Evolutionary conservation across 2,888 invertebrate genomes (phyloP).

Genomic region (Patella depressa): DNA sequence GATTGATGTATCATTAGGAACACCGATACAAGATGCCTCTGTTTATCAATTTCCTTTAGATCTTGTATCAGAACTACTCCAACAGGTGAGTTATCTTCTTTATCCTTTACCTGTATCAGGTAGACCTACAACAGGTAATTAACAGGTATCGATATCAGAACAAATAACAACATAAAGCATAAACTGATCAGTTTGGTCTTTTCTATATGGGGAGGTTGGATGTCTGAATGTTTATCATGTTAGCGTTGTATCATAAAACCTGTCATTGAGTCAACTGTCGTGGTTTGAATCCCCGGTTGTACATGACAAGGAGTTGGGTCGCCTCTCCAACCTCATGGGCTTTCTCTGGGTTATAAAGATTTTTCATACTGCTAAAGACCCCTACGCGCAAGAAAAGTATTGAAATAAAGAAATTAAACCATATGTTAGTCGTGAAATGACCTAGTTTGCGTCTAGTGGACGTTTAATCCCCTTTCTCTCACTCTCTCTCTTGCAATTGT

Average conservation of each 20-base stretch:
- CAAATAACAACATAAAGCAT: neutral
- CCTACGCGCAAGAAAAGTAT: too few relatives aligned
- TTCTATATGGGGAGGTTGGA: neutral
- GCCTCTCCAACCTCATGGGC: too few relatives aligned
- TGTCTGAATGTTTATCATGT: neutral
- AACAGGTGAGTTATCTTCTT: slow-evolving; percentile 66
- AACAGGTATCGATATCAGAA: too few relatives aligned
- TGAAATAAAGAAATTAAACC: too few relatives aligned
- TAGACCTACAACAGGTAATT: too few relatives aligned
- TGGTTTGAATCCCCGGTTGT: too few relatives aligned
- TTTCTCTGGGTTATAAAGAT: too few relatives aligned
- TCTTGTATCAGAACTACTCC: slow-evolving; percentile 81
- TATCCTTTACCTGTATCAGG: neutral
- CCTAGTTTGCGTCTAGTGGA: too few relatives aligned
- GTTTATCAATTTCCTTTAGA: slow-evolving; percentile 82
- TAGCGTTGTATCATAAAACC: neutral
- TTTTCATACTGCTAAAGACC: too few relatives aligned
- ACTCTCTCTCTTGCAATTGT: slow-evolving; percentile 3
- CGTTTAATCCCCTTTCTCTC: neutral
- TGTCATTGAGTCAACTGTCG: too few relatives aligned
- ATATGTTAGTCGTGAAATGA: too few relatives aligned
- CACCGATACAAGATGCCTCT: slow-evolving; percentile 83
- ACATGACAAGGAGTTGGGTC: too few relatives aligned
- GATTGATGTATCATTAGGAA: slow-evolving; percentile 82
- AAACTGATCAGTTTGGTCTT: neutral